Evolutionary conservation across 92 coral and sea anemone species (phyloP).

Genomic region (Desmophyllum pertusum): DNA sequence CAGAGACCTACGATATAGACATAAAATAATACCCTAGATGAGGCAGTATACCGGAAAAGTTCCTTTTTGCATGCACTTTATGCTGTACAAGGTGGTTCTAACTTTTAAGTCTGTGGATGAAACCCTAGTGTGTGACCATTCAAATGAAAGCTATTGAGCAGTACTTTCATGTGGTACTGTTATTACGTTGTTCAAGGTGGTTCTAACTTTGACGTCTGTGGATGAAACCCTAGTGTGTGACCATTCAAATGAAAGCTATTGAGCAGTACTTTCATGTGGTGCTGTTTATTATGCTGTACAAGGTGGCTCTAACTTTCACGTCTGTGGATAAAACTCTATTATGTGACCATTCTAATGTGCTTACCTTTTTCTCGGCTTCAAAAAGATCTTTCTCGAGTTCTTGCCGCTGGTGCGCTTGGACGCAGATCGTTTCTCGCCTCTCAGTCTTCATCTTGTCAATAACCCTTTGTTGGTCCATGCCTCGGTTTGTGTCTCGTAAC

Average conservation of each 20-base stretch:
- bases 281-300: too few relatives aligned
- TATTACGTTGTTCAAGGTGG: not conserved
- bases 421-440: slow-evolving; percentile 68
- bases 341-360: too few relatives aligned
- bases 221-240: not conserved
- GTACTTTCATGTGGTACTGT: not conserved
- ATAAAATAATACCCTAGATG: not conserved
- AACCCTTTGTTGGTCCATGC: slow-evolving; percentile 63
- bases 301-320: too few relatives aligned
- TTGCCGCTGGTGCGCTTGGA: slow-evolving; percentile 66
- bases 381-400: slow-evolving; percentile 62
- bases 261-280: too few relatives aligned
- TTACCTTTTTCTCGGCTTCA: slow-evolving; percentile 63
- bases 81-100: not conserved
- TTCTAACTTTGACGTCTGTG: not conserved
- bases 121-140: not conserved
- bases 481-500: slow-evolving; percentile 70
- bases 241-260: too few relatives aligned
- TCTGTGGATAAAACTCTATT: too few relatives aligned
- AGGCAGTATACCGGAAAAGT: not conserved
- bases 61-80: not conserved
- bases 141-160: not conserved
- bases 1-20: slow-evolving; percentile 42
- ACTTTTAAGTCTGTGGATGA: not conserved
- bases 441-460: slow-evolving; percentile 77